Evolutionary conservation across 2,797 vertebrate genomes (phyloP).

Genomic region (Zonotrichia albicollis): DNA sequence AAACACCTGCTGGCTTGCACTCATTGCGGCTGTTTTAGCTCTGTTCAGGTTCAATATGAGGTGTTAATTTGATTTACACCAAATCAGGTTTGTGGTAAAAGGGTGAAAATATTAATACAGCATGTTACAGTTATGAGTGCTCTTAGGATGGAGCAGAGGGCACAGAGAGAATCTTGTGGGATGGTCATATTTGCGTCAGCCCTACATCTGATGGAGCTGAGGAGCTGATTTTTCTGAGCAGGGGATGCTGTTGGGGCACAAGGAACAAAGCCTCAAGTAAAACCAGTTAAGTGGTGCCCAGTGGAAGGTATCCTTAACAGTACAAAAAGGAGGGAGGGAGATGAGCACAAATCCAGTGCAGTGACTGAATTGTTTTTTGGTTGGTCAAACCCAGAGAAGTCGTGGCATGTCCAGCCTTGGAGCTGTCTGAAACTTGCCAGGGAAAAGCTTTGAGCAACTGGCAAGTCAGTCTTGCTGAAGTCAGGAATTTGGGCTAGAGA

Average conservation of each 20-base stretch:
- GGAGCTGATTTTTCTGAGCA: neutral
- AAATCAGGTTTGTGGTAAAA: neutral
- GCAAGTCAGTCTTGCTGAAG: neutral
- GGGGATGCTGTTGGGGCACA: neutral
- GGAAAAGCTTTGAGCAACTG: neutral
- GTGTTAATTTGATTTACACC: neutral
- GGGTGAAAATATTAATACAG: neutral
- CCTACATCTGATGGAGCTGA: neutral
- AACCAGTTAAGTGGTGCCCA: rapidly evolving
- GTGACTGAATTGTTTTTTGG: neutral
- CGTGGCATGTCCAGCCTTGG: neutral
- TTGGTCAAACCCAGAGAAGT: neutral
- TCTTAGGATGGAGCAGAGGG: neutral
- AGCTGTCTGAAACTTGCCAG: neutral
- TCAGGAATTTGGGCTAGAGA: neutral
- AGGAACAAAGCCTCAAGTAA: neutral
- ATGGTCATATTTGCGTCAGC: neutral
- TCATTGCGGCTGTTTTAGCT: neutral
- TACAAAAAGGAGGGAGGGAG: neutral
- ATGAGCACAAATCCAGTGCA: neutral
- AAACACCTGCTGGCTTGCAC: neutral
- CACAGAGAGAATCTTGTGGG: neutral
- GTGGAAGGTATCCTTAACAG: neutral
- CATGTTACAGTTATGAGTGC: rapidly evolving
- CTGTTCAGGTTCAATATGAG: neutral